phyloP scores from a whole-genome alignment of 2,797 vertebrate species.

The Numenius phaeopus region DNA sequence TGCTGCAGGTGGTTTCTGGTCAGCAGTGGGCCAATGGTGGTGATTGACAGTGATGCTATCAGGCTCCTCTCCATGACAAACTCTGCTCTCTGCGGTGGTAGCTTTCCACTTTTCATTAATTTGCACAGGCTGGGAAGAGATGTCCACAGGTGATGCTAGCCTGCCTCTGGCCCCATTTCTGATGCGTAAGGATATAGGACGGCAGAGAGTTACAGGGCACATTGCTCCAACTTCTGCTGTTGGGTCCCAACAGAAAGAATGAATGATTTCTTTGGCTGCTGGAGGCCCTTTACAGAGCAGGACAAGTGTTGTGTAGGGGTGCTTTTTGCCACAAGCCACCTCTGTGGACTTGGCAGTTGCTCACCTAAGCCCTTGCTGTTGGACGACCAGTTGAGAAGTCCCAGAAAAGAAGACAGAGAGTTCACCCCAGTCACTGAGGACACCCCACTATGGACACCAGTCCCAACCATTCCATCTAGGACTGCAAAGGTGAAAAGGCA shows the following conservation, averaged over 20 bases:
- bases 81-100: not conserved
- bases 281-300: not conserved
- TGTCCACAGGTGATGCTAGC: not conserved
- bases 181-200: not conserved
- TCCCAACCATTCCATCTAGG: not conserved
- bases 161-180: not conserved
- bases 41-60: not conserved
- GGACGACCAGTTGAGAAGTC: not conserved
- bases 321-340: not conserved
- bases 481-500: not conserved
- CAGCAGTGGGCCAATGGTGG: not conserved
- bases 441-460: not conserved
- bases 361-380: not conserved
- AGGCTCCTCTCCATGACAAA: not conserved
- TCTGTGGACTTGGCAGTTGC: not conserved
- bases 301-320: not conserved
- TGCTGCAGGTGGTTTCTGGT: not conserved
- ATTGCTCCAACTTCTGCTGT: not conserved
- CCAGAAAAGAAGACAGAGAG: not conserved
- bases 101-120: not conserved
- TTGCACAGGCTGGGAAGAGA: not conserved
- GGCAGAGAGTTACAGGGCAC: not conserved
- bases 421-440: not conserved
- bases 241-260: not conserved
- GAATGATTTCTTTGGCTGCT: not conserved